Evolutionary conservation across 2,888 invertebrate genomes (phyloP).

Genomic region (Odontocolon sp.): DNA sequence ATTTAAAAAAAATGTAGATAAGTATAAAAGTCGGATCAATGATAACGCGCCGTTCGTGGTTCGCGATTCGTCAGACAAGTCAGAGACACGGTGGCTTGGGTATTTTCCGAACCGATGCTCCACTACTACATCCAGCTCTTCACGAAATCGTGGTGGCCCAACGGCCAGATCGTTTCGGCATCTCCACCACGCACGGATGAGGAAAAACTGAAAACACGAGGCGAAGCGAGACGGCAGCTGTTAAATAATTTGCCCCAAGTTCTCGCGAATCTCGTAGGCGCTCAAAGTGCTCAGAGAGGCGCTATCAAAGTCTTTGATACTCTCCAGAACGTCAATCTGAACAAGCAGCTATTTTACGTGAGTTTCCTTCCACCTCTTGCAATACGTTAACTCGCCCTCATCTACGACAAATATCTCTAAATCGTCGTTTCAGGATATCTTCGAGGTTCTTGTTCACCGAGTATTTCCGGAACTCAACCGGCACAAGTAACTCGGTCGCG

Average conservation of each 20-base stretch:
- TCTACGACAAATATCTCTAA: neutral
- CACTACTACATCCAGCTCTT: constrained; percentile 92
- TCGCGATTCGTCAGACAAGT: constrained; percentile 86
- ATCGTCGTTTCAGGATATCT: constrained; percentile 81
- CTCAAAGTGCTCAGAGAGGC: constrained; percentile 91
- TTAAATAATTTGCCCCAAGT: constrained; percentile 90
- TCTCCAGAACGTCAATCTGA: constrained; percentile 91
- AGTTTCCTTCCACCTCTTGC: constrained; percentile 79
- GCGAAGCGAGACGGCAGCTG: constrained; percentile 86
- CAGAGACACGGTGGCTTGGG: constrained; percentile 92
- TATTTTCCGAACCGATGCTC: constrained; percentile 95
- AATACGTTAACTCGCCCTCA: neutral
- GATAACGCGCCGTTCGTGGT: too few relatives aligned
- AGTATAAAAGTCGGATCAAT: too few relatives aligned
- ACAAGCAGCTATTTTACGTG: constrained; percentile 95
- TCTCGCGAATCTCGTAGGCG: constrained; percentile 91
- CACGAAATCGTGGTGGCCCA: constrained; percentile 95
- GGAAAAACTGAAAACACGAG: constrained; percentile 86
- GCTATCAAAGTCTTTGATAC: constrained; percentile 93
- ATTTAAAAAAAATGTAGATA: constrained; percentile 63
- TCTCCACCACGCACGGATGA: constrained; percentile 83
- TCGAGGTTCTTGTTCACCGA: constrained; percentile 82
- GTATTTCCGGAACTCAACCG: constrained; percentile 82
- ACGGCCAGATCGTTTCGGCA: constrained; percentile 87
- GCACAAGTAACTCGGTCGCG: constrained; percentile 60